Conservation (phyloP, 2,888 invertebrate species). For the Cecidostiba fungosa region DNA sequence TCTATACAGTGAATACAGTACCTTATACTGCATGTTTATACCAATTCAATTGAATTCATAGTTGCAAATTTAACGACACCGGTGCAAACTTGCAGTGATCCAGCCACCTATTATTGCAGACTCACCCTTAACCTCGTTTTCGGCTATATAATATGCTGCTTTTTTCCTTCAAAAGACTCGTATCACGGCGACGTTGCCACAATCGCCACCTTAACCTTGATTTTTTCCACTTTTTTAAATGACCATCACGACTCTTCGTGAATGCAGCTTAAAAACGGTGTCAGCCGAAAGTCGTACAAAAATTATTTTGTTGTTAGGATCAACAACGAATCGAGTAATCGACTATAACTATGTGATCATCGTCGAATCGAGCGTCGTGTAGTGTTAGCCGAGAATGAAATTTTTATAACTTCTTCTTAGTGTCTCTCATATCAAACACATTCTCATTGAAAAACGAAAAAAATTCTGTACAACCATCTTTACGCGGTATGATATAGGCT, state of each 20-base stretch:
- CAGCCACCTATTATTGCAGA: too few species aligned
- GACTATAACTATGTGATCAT: constrained; percentile 30
- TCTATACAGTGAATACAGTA: too few species aligned
- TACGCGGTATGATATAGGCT: too few species aligned
- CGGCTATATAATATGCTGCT: not conserved
- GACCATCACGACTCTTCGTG: constrained; percentile 36
- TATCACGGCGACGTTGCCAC: constrained; percentile 34
- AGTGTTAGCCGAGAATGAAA: constrained; percentile 34
- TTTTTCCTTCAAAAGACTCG: too few species aligned
- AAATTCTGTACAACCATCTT: too few species aligned
- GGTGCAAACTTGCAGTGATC: too few species aligned
- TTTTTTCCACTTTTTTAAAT: constrained; percentile 48
- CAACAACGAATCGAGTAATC: not conserved
- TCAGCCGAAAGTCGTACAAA: constrained; percentile 8
- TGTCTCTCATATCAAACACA: not conserved
- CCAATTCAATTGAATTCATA: too few species aligned
- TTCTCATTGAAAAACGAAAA: too few species aligned
- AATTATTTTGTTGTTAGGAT: not conserved
- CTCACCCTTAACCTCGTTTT: constrained; percentile 55
- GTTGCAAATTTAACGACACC: too few species aligned
- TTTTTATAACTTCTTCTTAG: constrained; percentile 6
- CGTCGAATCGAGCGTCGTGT: not conserved
- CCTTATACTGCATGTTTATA: too few species aligned
- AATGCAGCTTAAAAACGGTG: constrained; percentile 22
- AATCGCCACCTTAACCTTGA: constrained; percentile 49